phyloP scores from a whole-genome alignment of 2,888 invertebrate genomes.

The Leucania comma region DNA sequence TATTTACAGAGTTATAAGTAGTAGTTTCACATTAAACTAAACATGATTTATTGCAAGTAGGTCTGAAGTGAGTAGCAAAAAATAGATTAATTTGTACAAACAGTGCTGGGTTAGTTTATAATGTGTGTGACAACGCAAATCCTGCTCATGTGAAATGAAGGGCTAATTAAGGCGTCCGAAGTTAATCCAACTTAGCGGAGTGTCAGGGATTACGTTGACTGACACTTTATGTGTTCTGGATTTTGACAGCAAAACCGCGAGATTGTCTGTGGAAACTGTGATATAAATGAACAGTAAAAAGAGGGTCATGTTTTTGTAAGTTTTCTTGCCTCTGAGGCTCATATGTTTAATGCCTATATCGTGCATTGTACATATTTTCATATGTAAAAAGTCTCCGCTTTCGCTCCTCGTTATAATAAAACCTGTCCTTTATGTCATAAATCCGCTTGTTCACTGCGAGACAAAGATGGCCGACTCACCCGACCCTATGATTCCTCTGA shows the following conservation, averaged over 20 bases:
- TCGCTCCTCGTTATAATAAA: background rate
- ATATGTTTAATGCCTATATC: background rate
- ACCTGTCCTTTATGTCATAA: slow-evolving; percentile 22
- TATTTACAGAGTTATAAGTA: too few species aligned
- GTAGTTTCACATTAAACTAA: too few species aligned
- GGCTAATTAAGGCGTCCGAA: slow-evolving; percentile 29
- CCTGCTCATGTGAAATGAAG: slow-evolving; percentile 2
- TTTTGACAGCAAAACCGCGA: slow-evolving; percentile 5
- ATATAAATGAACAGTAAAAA: background rate
- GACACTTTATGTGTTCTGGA: slow-evolving; percentile 42
- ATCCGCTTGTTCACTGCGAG: slow-evolving; percentile 41
- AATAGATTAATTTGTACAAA: background rate
- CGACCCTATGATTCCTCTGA: slow-evolving; percentile 31
- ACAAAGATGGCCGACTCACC: slow-evolving; percentile 41
- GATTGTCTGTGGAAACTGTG: background rate
- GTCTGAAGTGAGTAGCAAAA: too few species aligned
- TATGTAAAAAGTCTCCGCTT: background rate
- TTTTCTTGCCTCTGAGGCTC: background rate
- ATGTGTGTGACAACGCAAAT: background rate
- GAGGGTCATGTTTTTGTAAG: background rate
- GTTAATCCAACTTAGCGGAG: slow-evolving; percentile 22
- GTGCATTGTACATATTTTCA: too few species aligned
- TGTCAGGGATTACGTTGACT: slow-evolving; percentile 40
- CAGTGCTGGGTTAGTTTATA: background rate
- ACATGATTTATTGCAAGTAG: too few species aligned